Evolutionary conservation across 1,140 invertebrate genomes (phyloP).

Genomic region (Acromyrmex charruanus): DNA sequence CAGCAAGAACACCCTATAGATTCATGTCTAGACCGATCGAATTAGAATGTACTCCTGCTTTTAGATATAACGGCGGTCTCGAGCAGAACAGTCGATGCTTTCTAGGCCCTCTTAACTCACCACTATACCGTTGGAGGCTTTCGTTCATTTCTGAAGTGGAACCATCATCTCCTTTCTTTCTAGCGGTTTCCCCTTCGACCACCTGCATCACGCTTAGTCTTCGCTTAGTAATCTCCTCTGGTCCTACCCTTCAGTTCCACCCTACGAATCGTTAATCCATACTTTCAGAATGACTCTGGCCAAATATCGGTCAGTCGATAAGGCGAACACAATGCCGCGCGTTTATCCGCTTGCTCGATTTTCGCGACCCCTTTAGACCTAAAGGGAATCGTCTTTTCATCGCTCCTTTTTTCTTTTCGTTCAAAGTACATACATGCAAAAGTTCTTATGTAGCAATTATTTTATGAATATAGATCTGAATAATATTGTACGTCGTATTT

Average conservation of each 20-base stretch:
- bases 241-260: conserved; percentile 46
- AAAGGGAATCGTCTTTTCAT: conserved; percentile 47
- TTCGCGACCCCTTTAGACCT: conserved; percentile 61
- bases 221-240: conserved; percentile 25
- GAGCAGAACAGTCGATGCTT: conserved; percentile 62
- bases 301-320: conserved; percentile 76
- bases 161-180: conserved; percentile 60
- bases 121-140: conserved; percentile 56
- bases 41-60: conserved; percentile 53
- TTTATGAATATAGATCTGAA: not conserved
- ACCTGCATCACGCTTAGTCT: conserved; percentile 49
- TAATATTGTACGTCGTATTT: not conserved
- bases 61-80: conserved; percentile 64
- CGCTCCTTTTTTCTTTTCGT: conserved; percentile 20
- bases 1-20: conserved; percentile 64
- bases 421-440: not conserved
- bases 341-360: conserved; percentile 70
- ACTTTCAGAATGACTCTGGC: conserved; percentile 66
- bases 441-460: not conserved
- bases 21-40: conserved; percentile 47
- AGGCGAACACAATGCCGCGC: conserved; percentile 61
- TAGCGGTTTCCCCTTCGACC: conserved; percentile 50
- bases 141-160: conserved; percentile 64
- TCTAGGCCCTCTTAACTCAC: conserved; percentile 70
- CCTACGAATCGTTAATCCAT: conserved; percentile 70